Evolutionary conservation across 2,888 invertebrate species (phyloP).

Genomic region (Steinernema scapterisci): DNA sequence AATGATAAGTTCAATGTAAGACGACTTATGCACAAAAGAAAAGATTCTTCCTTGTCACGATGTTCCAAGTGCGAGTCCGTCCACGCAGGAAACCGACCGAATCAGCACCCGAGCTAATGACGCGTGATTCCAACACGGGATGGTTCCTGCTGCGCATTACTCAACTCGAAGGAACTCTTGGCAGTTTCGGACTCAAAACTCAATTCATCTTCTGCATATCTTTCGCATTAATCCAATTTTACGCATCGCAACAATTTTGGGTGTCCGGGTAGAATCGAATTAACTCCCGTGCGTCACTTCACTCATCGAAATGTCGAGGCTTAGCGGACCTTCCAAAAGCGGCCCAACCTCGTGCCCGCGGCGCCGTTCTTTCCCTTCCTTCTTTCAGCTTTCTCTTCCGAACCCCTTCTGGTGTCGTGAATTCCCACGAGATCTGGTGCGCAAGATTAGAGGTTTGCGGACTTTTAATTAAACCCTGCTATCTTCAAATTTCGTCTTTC

Average conservation of each 20-base stretch:
- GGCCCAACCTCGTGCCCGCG: neutral
- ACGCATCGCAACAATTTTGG: neutral
- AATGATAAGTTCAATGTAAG: too few species aligned
- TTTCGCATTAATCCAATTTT: neutral
- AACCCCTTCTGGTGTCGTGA: neutral
- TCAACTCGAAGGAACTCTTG: too few species aligned
- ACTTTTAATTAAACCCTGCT: neutral
- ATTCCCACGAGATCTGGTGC: conserved; percentile 21
- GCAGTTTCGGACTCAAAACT: neutral
- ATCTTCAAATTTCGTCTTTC: neutral
- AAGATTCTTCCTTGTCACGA: too few species aligned
- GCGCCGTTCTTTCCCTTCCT: neutral
- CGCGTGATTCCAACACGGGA: too few species aligned
- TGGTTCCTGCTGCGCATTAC: too few species aligned
- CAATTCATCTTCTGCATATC: neutral
- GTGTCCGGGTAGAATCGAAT: neutral
- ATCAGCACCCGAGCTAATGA: too few species aligned
- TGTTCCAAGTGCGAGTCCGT: too few species aligned
- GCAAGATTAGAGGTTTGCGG: conserved; percentile 5
- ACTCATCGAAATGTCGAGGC: conserved; percentile 15
- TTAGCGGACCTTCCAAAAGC: neutral
- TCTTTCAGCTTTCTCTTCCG: neutral
- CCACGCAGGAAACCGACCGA: too few species aligned
- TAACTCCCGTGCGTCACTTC: neutral
- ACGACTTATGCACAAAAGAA: too few species aligned